A percentile compares a stretch with the other conserved stretches of the same genome.
These are phyloP conservation scores for Crossaster papposus DNA, from an alignment of 53 echinoderm and acorn worm genomes.

Conservation along the genomic window DNA sequence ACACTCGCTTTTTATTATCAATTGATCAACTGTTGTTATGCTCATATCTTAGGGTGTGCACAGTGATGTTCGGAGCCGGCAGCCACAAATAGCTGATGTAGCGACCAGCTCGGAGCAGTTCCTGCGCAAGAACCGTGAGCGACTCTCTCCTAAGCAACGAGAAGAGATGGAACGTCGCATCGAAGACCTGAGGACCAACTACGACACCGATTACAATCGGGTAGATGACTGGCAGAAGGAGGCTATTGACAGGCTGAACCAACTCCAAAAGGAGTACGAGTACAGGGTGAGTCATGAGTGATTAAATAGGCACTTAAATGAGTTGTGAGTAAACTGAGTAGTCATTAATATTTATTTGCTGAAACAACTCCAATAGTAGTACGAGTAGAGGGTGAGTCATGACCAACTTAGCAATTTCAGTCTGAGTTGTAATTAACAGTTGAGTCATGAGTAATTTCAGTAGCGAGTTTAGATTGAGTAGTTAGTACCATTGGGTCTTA, in stretches of 20 bases:
- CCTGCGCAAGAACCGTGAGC: constrained; percentile 86
- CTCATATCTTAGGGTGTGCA: constrained; percentile 65
- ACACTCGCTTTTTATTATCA: no score
- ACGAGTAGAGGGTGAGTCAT: background rate
- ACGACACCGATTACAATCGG: constrained; percentile 77
- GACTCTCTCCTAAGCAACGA: constrained; percentile 79
- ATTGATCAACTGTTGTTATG: no score
- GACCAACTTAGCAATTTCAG: background rate
- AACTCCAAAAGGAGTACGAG: constrained; percentile 83
- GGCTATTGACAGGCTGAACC: constrained; percentile 71
- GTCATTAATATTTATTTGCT: background rate
- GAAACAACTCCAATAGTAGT: background rate
- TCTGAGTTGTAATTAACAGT: background rate
- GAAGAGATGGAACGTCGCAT: constrained; percentile 74
- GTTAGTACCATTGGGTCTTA: background rate
- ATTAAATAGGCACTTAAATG: background rate
- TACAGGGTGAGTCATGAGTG: constrained; percentile 71
- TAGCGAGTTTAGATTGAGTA: background rate
- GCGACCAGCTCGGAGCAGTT: constrained; percentile 85
- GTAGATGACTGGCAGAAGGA: constrained; percentile 87
- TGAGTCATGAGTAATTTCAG: background rate
- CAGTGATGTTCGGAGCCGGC: constrained; percentile 68
- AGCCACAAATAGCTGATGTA: constrained; percentile 78
- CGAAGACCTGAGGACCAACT: constrained; percentile 70
- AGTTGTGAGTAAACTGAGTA: background rate